A percentile compares a stretch with the other conserved stretches of the same genome.
Evolutionary conservation across 2,797 vertebrate genomes (phyloP).

Genomic region (Setipinna tenuifilis): DNA sequence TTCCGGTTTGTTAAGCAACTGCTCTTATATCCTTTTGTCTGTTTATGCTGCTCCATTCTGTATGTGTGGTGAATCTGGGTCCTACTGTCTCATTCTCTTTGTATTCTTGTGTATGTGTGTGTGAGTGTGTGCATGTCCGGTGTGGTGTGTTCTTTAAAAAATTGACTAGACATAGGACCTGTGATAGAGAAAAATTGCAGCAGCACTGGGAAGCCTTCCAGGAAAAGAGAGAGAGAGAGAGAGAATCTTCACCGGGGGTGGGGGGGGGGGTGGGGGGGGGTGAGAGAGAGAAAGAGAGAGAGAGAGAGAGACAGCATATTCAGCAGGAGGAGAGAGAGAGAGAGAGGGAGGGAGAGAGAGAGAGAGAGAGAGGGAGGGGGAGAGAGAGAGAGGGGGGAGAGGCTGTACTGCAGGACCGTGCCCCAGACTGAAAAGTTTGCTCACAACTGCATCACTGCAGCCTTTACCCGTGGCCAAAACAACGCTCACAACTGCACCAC

Average conservation of each 20-base stretch:
- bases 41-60: neutral
- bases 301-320: constrained; percentile 2
- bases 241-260: constrained; percentile 30
- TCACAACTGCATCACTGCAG: constrained; percentile 31
- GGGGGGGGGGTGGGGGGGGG: too few relatives aligned
- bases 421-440: constrained; percentile 33
- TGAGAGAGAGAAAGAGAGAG: neutral
- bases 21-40: neutral
- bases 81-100: neutral
- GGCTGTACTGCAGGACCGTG: constrained; percentile 42
- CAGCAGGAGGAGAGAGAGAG: neutral
- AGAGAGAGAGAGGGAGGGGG: neutral
- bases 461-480: neutral
- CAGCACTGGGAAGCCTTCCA: constrained; percentile 76
- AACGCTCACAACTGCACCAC: constrained; percentile 5
- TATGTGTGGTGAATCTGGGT: neutral
- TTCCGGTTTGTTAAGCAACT: neutral
- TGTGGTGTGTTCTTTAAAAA: constrained; percentile 18
- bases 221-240: constrained; percentile 46
- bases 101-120: neutral
- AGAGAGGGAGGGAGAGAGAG: neutral
- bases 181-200: constrained; percentile 67
- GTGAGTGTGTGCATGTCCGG: constrained; percentile 38
- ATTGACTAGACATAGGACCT: constrained; percentile 1
- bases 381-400: constrained; percentile 23